These are phyloP conservation scores for Hesperia comma DNA, from an alignment of 2,888 invertebrate species.

Conservation along the genomic window DNA sequence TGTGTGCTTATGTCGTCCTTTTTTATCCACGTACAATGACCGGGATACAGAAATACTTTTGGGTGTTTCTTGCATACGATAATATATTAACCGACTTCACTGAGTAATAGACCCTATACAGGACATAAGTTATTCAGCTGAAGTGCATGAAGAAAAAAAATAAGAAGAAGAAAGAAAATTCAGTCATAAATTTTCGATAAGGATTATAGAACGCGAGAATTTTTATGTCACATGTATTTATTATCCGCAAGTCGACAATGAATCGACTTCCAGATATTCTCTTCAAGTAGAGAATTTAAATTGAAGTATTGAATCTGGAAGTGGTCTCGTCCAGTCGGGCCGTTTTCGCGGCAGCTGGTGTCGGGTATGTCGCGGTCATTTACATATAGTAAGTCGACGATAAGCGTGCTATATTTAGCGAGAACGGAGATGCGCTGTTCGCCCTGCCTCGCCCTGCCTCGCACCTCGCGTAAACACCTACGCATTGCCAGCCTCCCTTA, in stretches of 20 bases:
- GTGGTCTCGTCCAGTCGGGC: constrained; percentile 62
- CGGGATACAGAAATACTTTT: constrained; percentile 13
- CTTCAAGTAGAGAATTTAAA: constrained; percentile 48
- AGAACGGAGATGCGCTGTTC: constrained; percentile 64
- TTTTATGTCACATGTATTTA: too few species aligned
- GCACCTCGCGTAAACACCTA: constrained; percentile 63
- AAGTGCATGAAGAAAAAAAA: too few species aligned
- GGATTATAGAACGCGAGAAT: too few species aligned
- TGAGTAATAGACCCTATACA: too few species aligned
- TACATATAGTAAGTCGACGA: constrained; percentile 81
- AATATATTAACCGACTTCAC: background rate
- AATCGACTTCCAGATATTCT: constrained; percentile 3
- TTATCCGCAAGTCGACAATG: background rate
- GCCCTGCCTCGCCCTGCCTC: constrained; percentile 47
- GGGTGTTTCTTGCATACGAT: background rate
- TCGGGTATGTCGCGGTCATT: constrained; percentile 79
- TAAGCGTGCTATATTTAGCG: constrained; percentile 82
- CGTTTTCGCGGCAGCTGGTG: constrained; percentile 78
- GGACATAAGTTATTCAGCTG: too few species aligned
- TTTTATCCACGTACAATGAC: constrained; percentile 23
- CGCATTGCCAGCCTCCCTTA: constrained; percentile 48
- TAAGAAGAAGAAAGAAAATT: too few species aligned
- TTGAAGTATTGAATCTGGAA: constrained; percentile 60
- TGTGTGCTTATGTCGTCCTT: constrained; percentile 34
- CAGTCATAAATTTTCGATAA: too few species aligned